These are phyloP conservation scores for Mamestra configurata DNA, from an alignment of 1,140 invertebrate genomes.

Conservation along the genomic window DNA sequence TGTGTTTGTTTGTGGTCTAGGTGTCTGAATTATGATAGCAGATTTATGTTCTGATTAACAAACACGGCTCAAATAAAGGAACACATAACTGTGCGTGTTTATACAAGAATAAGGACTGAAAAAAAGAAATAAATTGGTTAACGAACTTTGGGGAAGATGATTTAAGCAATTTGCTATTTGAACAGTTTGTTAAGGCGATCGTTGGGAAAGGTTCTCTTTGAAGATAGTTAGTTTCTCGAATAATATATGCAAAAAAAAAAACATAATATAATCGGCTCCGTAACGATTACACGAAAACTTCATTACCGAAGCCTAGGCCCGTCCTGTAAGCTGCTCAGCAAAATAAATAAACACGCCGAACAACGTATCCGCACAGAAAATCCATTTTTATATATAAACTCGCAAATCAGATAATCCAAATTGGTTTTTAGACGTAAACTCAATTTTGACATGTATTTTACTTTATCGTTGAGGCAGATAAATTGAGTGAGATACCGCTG, in stretches of 20 bases:
- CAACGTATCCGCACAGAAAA: constrained; percentile 52
- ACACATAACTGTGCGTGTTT: not conserved
- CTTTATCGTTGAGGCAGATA: constrained; percentile 80
- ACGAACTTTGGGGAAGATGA: not conserved
- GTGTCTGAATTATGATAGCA: not conserved
- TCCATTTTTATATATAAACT: constrained; percentile 83
- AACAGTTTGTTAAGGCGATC: not conserved
- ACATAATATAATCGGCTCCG: not conserved
- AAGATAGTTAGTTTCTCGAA: not conserved
- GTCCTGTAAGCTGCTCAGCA: constrained; percentile 43
- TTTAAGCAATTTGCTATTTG: not conserved
- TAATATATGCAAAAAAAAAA: not conserved
- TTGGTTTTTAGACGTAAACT: constrained; percentile 86
- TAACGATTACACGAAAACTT: not conserved
- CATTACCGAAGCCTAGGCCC: not conserved
- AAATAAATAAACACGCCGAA: constrained; percentile 56
- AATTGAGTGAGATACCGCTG: constrained; percentile 79
- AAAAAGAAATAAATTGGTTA: not conserved
- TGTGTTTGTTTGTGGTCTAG: constrained; percentile 1
- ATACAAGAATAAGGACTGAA: not conserved
- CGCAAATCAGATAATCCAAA: constrained; percentile 86
- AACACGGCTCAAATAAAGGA: not conserved
- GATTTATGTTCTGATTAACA: not conserved
- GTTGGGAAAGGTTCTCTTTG: not conserved
- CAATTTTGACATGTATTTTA: constrained; percentile 85